Percentiles rank a stretch among this genome's conserved stretches.
Conservation (phyloP, 2,113 vertebrate species). For the Melanerpes formicivorus region DNA sequence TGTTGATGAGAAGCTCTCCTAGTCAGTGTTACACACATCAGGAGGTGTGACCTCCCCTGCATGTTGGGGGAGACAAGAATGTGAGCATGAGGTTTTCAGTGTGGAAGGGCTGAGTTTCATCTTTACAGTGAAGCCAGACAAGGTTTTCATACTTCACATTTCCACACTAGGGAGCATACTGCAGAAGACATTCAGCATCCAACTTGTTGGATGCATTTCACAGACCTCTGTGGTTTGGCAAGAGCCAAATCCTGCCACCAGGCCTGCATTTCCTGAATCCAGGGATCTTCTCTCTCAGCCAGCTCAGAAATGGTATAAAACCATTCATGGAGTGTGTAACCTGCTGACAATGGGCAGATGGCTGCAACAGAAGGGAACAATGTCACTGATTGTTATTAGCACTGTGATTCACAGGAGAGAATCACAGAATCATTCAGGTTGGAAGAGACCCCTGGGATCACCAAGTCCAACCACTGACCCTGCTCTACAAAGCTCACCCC, state of each 20-base stretch:
- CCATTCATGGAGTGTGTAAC: not conserved
- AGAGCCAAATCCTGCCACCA: not conserved
- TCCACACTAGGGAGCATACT: not conserved
- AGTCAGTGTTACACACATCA: fast-evolving
- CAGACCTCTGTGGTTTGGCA: not conserved
- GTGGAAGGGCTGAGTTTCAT: not conserved
- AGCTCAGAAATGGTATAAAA: not conserved
- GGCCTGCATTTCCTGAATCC: not conserved
- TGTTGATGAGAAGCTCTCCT: not conserved
- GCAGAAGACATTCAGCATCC: not conserved
- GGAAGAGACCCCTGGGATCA: too few relatives aligned
- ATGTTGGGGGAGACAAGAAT: not conserved
- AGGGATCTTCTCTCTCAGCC: not conserved
- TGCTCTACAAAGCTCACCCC: too few relatives aligned
- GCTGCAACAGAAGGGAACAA: not conserved
- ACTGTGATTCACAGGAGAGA: too few relatives aligned
- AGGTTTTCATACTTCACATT: slow-evolving; percentile 4
- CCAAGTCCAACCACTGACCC: too few relatives aligned
- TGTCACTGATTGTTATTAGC: too few relatives aligned
- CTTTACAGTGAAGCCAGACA: not conserved
- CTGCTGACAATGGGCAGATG: not conserved
- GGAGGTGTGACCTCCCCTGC: not conserved
- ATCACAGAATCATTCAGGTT: too few relatives aligned
- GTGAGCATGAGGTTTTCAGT: not conserved
- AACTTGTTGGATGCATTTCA: not conserved